Conservation (phyloP, 2,113 vertebrate genomes). For the Prochilodus magdalenae region DNA sequence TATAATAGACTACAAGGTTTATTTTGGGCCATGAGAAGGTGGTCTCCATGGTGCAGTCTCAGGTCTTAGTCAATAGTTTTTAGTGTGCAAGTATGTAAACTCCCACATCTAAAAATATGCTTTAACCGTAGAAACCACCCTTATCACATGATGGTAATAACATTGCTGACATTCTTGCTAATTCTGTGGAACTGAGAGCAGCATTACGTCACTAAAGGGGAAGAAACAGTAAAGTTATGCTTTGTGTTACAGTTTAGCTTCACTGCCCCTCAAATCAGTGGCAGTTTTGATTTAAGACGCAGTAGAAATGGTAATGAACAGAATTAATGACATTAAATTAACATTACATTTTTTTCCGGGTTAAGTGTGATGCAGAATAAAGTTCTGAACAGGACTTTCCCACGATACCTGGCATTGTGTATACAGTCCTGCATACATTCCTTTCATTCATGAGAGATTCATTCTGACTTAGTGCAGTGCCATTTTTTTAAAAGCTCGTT, state of each 20-base stretch:
- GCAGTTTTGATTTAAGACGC: neutral
- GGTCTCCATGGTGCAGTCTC: neutral
- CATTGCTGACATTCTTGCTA: conserved; percentile 6
- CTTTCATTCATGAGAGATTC: neutral
- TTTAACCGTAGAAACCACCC: neutral
- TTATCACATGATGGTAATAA: conserved; percentile 1
- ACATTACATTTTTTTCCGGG: neutral
- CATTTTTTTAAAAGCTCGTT: neutral
- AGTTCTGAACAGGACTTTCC: neutral
- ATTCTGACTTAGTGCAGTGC: neutral
- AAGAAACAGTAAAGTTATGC: neutral
- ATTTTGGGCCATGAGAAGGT: neutral
- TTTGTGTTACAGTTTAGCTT: neutral
- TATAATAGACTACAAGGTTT: neutral
- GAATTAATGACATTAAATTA: too few species aligned
- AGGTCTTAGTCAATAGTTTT: neutral
- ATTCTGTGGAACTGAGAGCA: conserved; percentile 6
- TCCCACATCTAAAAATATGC: neutral
- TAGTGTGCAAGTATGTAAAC: neutral
- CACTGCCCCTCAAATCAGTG: neutral
- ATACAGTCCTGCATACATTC: neutral
- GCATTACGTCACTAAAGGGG: neutral
- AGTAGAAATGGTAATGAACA: too few species aligned
- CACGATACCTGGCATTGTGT: neutral
- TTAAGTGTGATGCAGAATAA: neutral